A percentile compares a stretch with the other conserved stretches of the same genome.
Evolutionary conservation across 2,797 vertebrate genomes (phyloP).

Genomic region (Neosalanx taihuensis): DNA sequence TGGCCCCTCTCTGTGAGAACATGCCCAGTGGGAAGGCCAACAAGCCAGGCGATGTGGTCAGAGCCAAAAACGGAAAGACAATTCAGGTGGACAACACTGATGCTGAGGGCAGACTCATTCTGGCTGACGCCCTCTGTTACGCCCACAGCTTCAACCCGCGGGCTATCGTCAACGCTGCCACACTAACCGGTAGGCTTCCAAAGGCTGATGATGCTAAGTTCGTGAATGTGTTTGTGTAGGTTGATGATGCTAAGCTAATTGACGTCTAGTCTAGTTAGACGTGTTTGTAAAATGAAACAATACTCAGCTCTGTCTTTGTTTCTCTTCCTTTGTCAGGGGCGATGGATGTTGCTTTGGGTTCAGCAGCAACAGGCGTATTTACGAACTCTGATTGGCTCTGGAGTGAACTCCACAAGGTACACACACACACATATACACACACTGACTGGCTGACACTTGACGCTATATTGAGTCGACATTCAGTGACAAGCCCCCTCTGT

Average conservation of each 20-base stretch:
- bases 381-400: constrained; percentile 95
- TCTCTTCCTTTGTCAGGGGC: constrained; percentile 76
- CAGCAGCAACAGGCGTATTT: constrained; percentile 92
- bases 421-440: background rate
- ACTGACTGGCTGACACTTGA: background rate
- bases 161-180: constrained; percentile 89
- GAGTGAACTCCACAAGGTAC: constrained; percentile 86
- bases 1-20: constrained; percentile 96
- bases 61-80: constrained; percentile 94
- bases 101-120: constrained; percentile 89
- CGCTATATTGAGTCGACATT: background rate
- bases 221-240: background rate
- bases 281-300: background rate
- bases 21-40: constrained; percentile 93
- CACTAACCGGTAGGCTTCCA: constrained; percentile 39
- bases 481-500: constrained; percentile 10
- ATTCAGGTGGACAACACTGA: constrained; percentile 98
- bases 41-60: constrained; percentile 94
- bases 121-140: constrained; percentile 91
- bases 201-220: background rate
- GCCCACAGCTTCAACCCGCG: constrained; percentile 86
- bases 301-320: background rate
- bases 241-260: background rate
- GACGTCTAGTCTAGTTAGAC: background rate
- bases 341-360: constrained; percentile 92